phyloP scores from a whole-genome alignment of 2,113 vertebrate genomes.

The Apeltes quadracus region DNA sequence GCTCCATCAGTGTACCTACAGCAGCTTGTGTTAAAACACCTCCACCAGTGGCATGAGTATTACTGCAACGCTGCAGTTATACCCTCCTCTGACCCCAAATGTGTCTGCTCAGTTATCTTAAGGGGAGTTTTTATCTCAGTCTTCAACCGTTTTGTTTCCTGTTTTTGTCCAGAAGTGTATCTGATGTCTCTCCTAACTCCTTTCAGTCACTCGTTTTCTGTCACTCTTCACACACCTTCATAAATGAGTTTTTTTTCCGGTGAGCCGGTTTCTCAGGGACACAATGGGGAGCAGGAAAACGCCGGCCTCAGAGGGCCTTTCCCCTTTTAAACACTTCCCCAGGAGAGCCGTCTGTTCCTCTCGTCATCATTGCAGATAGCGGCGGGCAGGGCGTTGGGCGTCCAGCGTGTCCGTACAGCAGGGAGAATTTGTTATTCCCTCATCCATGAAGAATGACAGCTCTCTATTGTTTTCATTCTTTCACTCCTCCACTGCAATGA shows the following conservation, averaged over 20 bases:
- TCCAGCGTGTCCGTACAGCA: slow-evolving; percentile 45
- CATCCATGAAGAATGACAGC: slow-evolving; percentile 73
- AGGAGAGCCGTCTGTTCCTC: slow-evolving; percentile 38
- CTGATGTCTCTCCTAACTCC: slow-evolving; percentile 33
- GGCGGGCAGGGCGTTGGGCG: slow-evolving; percentile 7
- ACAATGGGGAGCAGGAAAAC: slow-evolving; percentile 80
- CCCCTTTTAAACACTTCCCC: slow-evolving; percentile 71
- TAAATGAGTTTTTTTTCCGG: slow-evolving; percentile 72
- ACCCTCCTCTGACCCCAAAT: slow-evolving; percentile 27
- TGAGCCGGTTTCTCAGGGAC: slow-evolving; percentile 69
- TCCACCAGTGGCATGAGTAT: no score
- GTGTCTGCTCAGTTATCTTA: slow-evolving; percentile 47
- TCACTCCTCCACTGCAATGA: slow-evolving; percentile 65
- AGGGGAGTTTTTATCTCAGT: slow-evolving; percentile 49
- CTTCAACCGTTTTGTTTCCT: slow-evolving; percentile 65
- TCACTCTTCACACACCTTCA: slow-evolving; percentile 57
- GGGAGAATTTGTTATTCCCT: slow-evolving; percentile 78
- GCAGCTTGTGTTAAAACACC: no score
- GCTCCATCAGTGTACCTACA: neutral
- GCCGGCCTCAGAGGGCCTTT: slow-evolving; percentile 65
- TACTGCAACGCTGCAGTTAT: neutral
- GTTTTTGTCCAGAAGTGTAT: slow-evolving; percentile 65
- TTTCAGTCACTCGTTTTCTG: slow-evolving; percentile 49
- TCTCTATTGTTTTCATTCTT: slow-evolving; percentile 77
- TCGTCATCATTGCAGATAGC: slow-evolving; percentile 71